Conservation (phyloP, 2,113 vertebrate species). For the Trematocara unimaculatum region DNA sequence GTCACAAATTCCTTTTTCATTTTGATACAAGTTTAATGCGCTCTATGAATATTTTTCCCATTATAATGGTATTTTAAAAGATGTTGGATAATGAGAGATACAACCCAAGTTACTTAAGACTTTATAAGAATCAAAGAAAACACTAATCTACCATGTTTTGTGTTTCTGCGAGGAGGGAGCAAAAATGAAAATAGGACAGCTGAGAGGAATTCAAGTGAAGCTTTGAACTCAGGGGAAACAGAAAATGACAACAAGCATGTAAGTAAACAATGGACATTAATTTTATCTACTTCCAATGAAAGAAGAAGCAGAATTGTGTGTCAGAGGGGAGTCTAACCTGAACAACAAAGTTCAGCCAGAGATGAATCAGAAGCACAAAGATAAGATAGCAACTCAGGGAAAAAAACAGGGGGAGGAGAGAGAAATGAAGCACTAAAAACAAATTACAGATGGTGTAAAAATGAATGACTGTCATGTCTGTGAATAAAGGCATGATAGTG, state of each 20-base stretch:
- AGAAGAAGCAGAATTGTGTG: fast-evolving
- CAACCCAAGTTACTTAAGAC: background rate
- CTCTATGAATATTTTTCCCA: fast-evolving
- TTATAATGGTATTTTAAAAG: background rate
- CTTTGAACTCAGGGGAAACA: background rate
- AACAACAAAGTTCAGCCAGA: background rate
- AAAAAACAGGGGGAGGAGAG: background rate
- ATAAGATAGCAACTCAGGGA: background rate
- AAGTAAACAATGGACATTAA: background rate
- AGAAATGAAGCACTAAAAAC: background rate
- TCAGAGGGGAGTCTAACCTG: background rate
- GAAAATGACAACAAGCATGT: background rate
- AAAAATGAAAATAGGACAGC: background rate
- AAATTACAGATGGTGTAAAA: background rate
- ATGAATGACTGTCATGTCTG: background rate
- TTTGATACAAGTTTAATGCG: background rate
- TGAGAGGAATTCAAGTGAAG: background rate
- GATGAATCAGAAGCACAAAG: background rate
- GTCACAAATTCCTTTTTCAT: background rate
- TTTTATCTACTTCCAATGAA: background rate
- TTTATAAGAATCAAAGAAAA: background rate
- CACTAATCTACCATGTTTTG: background rate
- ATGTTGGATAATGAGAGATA: background rate
- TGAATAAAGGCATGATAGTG: background rate
- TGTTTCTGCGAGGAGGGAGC: background rate